A percentile compares a stretch with the other conserved stretches of the same genome.
These are phyloP conservation scores for Dasysyrphus albostriatus DNA, from an alignment of 2,888 invertebrate genomes.

Conservation along the genomic window DNA sequence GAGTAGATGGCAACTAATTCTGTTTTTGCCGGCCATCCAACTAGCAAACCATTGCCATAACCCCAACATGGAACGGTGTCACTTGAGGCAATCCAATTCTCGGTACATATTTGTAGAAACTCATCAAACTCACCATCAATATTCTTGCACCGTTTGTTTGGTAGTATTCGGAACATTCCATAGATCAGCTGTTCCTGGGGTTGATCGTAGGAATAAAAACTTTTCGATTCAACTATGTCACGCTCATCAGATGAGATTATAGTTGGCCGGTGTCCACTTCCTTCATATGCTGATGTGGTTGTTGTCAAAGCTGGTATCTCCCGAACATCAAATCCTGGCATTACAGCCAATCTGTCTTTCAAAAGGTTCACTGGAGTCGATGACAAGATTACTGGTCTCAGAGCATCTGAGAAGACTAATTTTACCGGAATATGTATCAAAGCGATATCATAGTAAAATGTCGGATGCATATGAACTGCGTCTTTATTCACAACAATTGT, in stretches of 20 bases:
- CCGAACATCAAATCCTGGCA: conserved; percentile 50
- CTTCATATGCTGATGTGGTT: not conserved
- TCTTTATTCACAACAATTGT: conserved; percentile 35
- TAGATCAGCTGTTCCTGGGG: not conserved
- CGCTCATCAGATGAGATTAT: not conserved
- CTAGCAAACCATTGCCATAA: conserved; percentile 6
- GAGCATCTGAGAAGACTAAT: conserved; percentile 22
- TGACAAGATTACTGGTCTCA: conserved; percentile 10
- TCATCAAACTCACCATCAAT: not conserved
- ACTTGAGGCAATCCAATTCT: not conserved
- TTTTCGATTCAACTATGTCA: not conserved
- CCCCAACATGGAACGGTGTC: not conserved
- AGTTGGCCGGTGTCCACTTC: not conserved
- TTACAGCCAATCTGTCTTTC: conserved; percentile 27
- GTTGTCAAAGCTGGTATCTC: not conserved
- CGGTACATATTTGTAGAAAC: not conserved
- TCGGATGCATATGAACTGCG: conserved; percentile 49
- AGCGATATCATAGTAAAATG: conserved; percentile 51
- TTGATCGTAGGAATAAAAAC: not conserved
- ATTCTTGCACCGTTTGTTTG: not conserved
- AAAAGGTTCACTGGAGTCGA: not conserved
- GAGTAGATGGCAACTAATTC: not conserved
- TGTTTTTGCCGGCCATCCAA: not conserved
- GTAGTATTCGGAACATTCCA: conserved; percentile 19
- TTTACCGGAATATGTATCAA: conserved; percentile 46